Base-by-base conservation (phyloP, 2,888 invertebrate species). In the Dusona sp. region DNA sequence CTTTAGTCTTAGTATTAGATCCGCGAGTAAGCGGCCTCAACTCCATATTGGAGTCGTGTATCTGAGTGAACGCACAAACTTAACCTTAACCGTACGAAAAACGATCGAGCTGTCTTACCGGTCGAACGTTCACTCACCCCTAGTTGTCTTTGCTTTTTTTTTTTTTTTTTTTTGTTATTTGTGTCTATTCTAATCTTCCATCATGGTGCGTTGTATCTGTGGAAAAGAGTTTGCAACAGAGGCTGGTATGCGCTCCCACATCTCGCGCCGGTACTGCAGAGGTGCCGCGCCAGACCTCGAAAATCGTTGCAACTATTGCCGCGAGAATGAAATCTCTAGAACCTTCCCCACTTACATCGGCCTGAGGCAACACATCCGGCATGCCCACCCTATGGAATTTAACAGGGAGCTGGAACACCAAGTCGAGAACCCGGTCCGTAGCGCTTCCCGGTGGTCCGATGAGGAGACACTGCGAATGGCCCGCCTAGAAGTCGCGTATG, bases 331-430 rank as follows among this genome's bases (percentile, higher is more conserved):
- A 3, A 13, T 13, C 0, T 6, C 1, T 2, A 42, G 57, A 22
- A 19, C n/a, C 4, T 74, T 74, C 38, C 9, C 19, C 1, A 74
- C 74, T 0, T 74, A 22, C 25, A 57, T 57, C 0, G 74, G 74
- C 11, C 57, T 74, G 3, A 9, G 74, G 6, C 57, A 74, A 11
- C 74, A 74, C 42, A 38, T 57, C 3, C 38, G 74, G 1, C 65
- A 19, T 2, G 9, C 22, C 7, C 67, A 78, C 7, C 67, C 54
- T 0, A 22, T 16, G 3, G 68, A 68, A 29, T 68, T 70, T 19
- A 79, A 70, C 9, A 16, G 11, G 1, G 70, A 68, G 19, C 42
- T 70, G 0, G 51, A 65, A 25, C 1, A 42, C 16, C 70, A 79
- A 19, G 79, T 19, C 0, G 68, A 68, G 42, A 65, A 70, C 22